Conservation (phyloP, 2,797 vertebrate genomes). For the Oryzias dopingdopingensis region DNA sequence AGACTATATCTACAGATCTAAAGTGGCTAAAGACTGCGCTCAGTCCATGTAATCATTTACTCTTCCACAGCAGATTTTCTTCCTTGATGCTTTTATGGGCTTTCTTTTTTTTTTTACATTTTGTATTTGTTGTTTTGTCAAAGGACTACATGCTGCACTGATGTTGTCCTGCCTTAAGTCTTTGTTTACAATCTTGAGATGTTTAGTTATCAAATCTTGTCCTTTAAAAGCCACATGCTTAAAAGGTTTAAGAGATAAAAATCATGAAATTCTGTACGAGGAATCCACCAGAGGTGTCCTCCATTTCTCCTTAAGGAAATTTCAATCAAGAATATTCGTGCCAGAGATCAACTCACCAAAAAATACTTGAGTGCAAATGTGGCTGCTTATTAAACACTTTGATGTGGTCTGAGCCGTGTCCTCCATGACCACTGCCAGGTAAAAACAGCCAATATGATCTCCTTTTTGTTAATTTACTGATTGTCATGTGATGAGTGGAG, state of each 20-base stretch:
- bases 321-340: constrained; percentile 19
- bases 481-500: too few relatives aligned
- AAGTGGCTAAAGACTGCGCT: constrained; percentile 57
- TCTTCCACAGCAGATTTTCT: constrained; percentile 10
- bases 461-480: constrained; percentile 5
- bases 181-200: constrained; percentile 16
- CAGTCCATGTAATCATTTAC: constrained; percentile 50
- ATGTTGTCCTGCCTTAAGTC: constrained; percentile 13
- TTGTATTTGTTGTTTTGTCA: too few relatives aligned
- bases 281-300: neutral
- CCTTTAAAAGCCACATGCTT: constrained; percentile 1
- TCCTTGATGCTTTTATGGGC: constrained; percentile 25
- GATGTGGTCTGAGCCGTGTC: constrained; percentile 13
- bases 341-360: constrained; percentile 32
- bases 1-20: constrained; percentile 39
- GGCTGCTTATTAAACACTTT: constrained; percentile 25
- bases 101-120: constrained; percentile 26
- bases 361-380: constrained; percentile 37
- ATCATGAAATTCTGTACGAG: constrained; percentile 3
- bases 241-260: constrained; percentile 12
- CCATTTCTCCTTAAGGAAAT: constrained; percentile 15
- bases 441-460: constrained; percentile 15
- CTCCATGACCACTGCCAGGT: constrained; percentile 27
- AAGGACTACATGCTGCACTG: constrained; percentile 2
- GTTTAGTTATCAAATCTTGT: constrained; percentile 11